Conservation (phyloP, 2,888 invertebrate genomes). For the Drosophila macrospina region DNA sequence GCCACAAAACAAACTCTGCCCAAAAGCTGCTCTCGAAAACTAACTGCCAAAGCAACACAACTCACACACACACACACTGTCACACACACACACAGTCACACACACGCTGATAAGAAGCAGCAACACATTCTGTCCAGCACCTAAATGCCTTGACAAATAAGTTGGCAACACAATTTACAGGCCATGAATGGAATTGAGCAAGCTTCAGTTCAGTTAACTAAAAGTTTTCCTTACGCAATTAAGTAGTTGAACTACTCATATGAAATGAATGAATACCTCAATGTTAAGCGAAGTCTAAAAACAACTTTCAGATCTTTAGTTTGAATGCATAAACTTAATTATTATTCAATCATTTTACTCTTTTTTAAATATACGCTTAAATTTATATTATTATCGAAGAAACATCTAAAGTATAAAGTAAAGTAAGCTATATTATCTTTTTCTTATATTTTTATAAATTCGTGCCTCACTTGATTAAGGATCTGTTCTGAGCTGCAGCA, state of each 20-base stretch:
- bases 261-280: background rate
- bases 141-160: slow-evolving; percentile 55
- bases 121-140: slow-evolving; percentile 26
- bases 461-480: slow-evolving; percentile 1
- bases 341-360: no score
- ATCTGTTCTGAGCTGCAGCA: background rate
- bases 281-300: background rate
- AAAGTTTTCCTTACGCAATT: slow-evolving; percentile 7
- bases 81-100: slow-evolving; percentile 13
- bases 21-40: slow-evolving; percentile 67
- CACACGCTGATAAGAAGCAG: slow-evolving; percentile 21
- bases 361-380: no score
- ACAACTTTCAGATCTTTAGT: no score
- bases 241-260: background rate
- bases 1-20: slow-evolving; percentile 74
- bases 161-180: slow-evolving; percentile 52
- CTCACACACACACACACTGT: slow-evolving; percentile 23
- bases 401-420: no score
- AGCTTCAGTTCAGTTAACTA: slow-evolving; percentile 12
- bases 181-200: slow-evolving; percentile 30
- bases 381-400: no score
- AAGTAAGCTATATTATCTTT: no score
- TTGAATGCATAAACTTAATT: no score
- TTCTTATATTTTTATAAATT: no score
- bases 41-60: slow-evolving; percentile 49